A percentile compares a stretch with the other conserved stretches of the same genome.
These are phyloP conservation scores for Dascyllus trimaculatus DNA, from an alignment of 2,113 vertebrate species.

Conservation along the genomic window DNA sequence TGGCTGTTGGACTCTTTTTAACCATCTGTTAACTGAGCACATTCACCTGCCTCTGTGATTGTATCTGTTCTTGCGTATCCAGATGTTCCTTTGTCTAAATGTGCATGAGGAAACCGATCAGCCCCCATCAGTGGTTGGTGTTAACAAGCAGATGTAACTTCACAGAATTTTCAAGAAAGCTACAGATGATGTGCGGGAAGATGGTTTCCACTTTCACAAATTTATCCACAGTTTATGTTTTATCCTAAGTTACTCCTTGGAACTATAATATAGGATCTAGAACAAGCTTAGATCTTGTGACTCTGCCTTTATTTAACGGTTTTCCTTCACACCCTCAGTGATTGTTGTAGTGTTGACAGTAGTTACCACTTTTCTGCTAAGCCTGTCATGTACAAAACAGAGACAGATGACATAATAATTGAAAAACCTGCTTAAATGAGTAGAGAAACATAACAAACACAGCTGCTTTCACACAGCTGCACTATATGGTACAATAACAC, in stretches of 20 bases:
- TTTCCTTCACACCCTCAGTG: no score
- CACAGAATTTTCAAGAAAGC: background rate
- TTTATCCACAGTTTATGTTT: background rate
- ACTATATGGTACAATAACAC: no score
- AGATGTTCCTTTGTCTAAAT: conserved; percentile 39
- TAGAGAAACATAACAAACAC: no score
- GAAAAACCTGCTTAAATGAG: no score
- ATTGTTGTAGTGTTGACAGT: no score
- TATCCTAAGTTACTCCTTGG: background rate
- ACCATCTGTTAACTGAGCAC: conserved; percentile 31
- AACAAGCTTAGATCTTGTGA: background rate
- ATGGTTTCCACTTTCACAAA: background rate
- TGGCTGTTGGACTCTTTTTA: background rate
- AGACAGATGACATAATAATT: no score
- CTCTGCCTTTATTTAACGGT: no score
- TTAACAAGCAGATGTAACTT: conserved; percentile 63
- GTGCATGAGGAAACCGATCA: conserved; percentile 30
- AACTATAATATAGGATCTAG: background rate
- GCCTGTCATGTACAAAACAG: no score
- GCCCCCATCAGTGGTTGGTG: conserved; percentile 37
- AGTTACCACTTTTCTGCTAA: no score
- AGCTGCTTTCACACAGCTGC: no score
- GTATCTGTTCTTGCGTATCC: conserved; percentile 4
- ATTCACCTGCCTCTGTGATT: background rate
- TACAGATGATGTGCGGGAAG: background rate